Percentiles rank a stretch among this genome's conserved stretches.
Conservation (phyloP, 2,888 invertebrate species). For the Andrena chrysosceles region DNA sequence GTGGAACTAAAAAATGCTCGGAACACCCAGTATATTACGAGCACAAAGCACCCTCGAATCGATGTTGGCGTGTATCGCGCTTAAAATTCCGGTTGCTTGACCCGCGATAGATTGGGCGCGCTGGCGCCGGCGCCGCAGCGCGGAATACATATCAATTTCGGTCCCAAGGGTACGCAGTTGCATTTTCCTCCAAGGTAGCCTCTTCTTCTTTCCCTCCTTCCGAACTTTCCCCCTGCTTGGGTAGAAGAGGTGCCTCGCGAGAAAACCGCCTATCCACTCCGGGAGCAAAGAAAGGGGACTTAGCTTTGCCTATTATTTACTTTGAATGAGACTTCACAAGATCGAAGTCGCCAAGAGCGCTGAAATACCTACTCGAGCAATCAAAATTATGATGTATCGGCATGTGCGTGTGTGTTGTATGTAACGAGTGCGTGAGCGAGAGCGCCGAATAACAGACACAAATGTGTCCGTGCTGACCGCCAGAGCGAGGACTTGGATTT, state of each 20-base stretch:
- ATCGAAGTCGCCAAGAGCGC: no score
- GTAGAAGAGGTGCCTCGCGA: slow-evolving; percentile 26
- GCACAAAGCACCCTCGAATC: slow-evolving; percentile 28
- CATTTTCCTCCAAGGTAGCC: slow-evolving; percentile 59
- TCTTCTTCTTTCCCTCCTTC: slow-evolving; percentile 14
- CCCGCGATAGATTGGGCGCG: slow-evolving; percentile 84
- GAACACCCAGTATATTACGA: slow-evolving; percentile 45
- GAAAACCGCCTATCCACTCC: not conserved
- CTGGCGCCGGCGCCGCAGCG: slow-evolving; percentile 76
- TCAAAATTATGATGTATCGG: no score
- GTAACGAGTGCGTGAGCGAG: no score
- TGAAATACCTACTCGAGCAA: no score
- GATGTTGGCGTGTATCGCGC: slow-evolving; percentile 74
- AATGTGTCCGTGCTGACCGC: no score
- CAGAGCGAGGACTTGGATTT: no score
- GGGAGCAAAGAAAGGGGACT: not conserved
- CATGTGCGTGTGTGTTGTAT: no score
- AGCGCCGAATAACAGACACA: no score
- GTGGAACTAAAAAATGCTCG: not conserved
- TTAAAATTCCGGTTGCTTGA: slow-evolving; percentile 85
- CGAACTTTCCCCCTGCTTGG: not conserved
- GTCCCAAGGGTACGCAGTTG: slow-evolving; percentile 67
- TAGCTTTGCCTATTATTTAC: no score
- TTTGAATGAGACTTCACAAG: no score
- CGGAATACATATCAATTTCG: slow-evolving; percentile 85